Base-by-base conservation (phyloP, 2,113 vertebrate genomes). In the Lethenteron reissneri region DNA sequence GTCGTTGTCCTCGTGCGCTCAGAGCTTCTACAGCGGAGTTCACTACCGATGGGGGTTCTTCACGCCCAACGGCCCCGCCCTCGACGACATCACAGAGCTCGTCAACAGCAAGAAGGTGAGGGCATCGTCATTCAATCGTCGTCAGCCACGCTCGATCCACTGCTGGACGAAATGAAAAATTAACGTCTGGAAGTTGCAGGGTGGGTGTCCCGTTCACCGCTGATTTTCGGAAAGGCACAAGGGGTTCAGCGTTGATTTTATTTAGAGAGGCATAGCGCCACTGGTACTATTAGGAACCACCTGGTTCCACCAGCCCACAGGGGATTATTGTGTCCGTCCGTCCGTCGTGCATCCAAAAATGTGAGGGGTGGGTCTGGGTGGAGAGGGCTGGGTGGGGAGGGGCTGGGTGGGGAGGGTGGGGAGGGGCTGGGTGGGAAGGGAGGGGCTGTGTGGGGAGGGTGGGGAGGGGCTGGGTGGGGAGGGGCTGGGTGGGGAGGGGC, bases 21-120 rank as follows among this genome's bases (percentile, higher is more conserved):
- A 68, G 94, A 84, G 97, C 76, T 80, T 97, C 12, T 78, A 78
- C 56, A 87, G 84, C 81, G 94, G 94, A 74, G 84, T 92, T 57
- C 91, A 99, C 81, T 99, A 99, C 76, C 88, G 91, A 9, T 99
- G 94, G 94, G 90, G 87, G 1, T 92, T 97, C 80, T 96, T 97
- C 76, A 79, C 80, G 73, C 81, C 91, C 0, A 95, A 83, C 58
- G 90, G 94, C 3, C n/a, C 78, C 3, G 81, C 76, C 12, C 79
- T 99, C 79, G 94, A 99, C 80, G 83, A 90, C 73, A 79, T 99
- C 56, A 80, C 80, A 2, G 78, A 83, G 57, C 83, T 94, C 70
- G 88, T 96, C 74, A 85, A 96, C 70, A 81, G 80, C 14, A 87
- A 86, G 77, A 86, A 99, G 91, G 94, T 99, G 21, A 58, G 11